Conservation (phyloP, 35 echinoderm and acorn worm genomes). For the Amphiura filiformis region DNA sequence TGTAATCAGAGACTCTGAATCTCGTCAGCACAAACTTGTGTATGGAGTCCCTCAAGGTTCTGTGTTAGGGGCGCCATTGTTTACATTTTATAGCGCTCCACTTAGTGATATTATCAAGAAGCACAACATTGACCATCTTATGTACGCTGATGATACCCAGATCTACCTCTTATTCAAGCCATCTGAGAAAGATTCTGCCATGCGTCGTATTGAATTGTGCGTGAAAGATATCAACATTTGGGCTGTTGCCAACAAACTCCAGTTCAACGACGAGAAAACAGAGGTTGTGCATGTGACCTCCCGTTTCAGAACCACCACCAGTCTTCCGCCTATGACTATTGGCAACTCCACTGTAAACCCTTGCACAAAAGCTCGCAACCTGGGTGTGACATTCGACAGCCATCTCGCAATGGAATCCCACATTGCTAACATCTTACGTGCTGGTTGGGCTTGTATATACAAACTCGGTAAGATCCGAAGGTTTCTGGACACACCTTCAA, state of each 20-base stretch:
- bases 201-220: no score
- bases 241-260: not conserved
- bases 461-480: slow-evolving; percentile 3
- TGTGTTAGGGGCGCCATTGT: slow-evolving; percentile 4
- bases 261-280: slow-evolving; percentile 14
- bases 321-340: not conserved
- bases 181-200: no score
- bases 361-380: no score
- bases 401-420: not conserved
- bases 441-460: not conserved
- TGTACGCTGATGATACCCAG: no score
- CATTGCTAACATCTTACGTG: not conserved
- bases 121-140: slow-evolving; percentile 10
- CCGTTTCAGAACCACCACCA: not conserved
- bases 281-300: not conserved
- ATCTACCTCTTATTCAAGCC: no score
- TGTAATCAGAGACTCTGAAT: not conserved
- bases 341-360: not conserved
- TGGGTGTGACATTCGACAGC: no score
- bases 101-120: slow-evolving; percentile 17
- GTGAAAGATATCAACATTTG: not conserved
- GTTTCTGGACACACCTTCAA: not conserved
- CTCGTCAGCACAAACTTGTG: not conserved
- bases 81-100: slow-evolving; percentile 12
- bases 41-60: slow-evolving; percentile 21